phyloP scores from a whole-genome alignment of 2,113 vertebrate genomes.

The Hemibagrus wyckioides region DNA sequence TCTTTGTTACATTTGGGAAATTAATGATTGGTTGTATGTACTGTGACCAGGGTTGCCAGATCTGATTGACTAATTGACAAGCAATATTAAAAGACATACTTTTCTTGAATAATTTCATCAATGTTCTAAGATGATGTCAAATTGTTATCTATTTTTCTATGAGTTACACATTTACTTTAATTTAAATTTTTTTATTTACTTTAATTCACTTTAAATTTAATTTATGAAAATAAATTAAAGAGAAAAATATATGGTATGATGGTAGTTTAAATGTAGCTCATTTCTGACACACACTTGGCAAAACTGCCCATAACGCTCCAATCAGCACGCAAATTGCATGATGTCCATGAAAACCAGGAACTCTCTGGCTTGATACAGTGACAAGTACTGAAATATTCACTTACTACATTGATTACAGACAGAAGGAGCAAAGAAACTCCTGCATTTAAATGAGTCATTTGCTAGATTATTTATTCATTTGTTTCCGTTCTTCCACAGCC shows the following conservation, averaged over 20 bases:
- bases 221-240: too few relatives aligned
- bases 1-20: background rate
- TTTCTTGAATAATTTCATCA: background rate
- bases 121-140: background rate
- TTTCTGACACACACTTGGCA: background rate
- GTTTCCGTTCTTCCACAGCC: constrained; percentile 73
- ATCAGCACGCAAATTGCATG: background rate
- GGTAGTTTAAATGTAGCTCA: background rate
- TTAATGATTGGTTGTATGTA: background rate
- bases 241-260: too few relatives aligned
- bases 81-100: background rate
- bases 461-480: background rate
- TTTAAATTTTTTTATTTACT: too few relatives aligned
- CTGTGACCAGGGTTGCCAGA: background rate
- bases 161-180: too few relatives aligned
- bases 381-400: background rate
- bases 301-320: background rate
- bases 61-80: background rate
- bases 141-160: background rate
- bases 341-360: background rate
- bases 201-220: too few relatives aligned
- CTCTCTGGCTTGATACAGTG: background rate
- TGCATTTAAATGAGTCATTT: background rate
- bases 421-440: background rate
- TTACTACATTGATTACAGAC: background rate